Evolutionary conservation across 1,140 invertebrate species (phyloP), one percentile per base, ranked within the genome.

Genomic region (Samia ricini): DNA sequence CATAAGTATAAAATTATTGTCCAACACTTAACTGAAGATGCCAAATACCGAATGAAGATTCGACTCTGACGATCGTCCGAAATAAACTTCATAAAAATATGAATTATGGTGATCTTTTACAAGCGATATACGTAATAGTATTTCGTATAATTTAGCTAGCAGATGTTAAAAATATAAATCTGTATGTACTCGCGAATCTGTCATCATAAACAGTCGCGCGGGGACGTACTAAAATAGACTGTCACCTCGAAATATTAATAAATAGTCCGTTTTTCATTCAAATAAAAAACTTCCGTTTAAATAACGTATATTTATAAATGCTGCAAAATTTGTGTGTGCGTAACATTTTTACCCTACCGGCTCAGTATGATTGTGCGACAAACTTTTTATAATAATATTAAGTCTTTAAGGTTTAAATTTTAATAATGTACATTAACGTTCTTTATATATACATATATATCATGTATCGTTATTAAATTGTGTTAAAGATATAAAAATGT

Each of bases 221-320:
- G 48, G 56, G 56, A 10, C 56, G 33, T 23, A 62, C 75, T 23
- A 75, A 85, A 85, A 85, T 85, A 85, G 79, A 77, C 66, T 69
- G 79, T 81, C 74, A 75, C 81, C 80, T 85, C 79, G 77, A 71
- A 77, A 79, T 78, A 79, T 77, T 71, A 85, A 83, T 79, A 81
- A 80, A 81, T 77, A 79, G 63, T 59, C 20, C 24, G 68, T 71
- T 83, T 77, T 78, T 81, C 82, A 77, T 42, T 42, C 7, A 42
- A 42, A 42, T 42, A 42, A 42, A 7, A 42, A 42, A 62, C 52
- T 65, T 60, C 57, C 63, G 69, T 64, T 42, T 12, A 15, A 42
- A 42, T 42, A 42, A 42, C 1, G 12, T 36, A 36, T 36, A 36
- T 36, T 36, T 36, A 42, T 15, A 12, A 0, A 42, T 42, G n/a